phyloP scores from a whole-genome alignment of 2,888 invertebrate species.

The Iphiclides podalirius region DNA sequence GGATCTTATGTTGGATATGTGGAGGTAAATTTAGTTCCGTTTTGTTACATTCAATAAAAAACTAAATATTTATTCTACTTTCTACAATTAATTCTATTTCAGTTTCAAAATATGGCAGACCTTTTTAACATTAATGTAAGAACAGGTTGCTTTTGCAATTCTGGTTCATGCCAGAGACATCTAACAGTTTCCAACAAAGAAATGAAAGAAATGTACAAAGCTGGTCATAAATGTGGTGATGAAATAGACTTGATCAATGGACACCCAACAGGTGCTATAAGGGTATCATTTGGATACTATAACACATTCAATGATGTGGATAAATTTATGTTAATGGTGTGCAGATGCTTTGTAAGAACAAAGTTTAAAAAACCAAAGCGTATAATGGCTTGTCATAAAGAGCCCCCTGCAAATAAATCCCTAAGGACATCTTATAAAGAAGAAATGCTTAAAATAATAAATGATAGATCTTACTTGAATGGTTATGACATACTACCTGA shows the following conservation, averaged over 20 bases:
- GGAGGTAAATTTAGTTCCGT: slow-evolving; percentile 80
- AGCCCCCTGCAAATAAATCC: slow-evolving; percentile 17
- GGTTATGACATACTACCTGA: slow-evolving; percentile 21
- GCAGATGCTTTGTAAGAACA: slow-evolving; percentile 84
- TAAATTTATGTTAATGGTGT: slow-evolving; percentile 85
- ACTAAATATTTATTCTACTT: too few species aligned
- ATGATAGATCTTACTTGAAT: slow-evolving; percentile 30
- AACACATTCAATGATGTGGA: slow-evolving; percentile 87
- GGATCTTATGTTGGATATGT: slow-evolving; percentile 92
- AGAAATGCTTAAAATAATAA: slow-evolving; percentile 34
- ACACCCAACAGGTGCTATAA: slow-evolving; percentile 93
- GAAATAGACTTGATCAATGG: slow-evolving; percentile 91
- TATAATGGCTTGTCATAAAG: slow-evolving; percentile 29
- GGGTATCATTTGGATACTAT: slow-evolving; percentile 96
- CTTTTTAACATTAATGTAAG: slow-evolving; percentile 91
- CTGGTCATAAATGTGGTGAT: slow-evolving; percentile 96
- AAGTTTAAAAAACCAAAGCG: slow-evolving; percentile 53
- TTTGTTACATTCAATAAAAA: too few species aligned
- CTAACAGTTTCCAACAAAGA: slow-evolving; percentile 84
- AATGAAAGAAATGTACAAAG: slow-evolving; percentile 88
- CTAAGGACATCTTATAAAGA: slow-evolving; percentile 31
- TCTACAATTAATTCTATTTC: slow-evolving; percentile 30
- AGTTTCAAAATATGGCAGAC: slow-evolving; percentile 94
- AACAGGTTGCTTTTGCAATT: slow-evolving; percentile 98
- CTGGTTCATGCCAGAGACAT: slow-evolving; percentile 94